These are phyloP conservation scores for Monomorium pharaonis DNA, from an alignment of 1,140 invertebrate genomes.

Conservation along the genomic window DNA sequence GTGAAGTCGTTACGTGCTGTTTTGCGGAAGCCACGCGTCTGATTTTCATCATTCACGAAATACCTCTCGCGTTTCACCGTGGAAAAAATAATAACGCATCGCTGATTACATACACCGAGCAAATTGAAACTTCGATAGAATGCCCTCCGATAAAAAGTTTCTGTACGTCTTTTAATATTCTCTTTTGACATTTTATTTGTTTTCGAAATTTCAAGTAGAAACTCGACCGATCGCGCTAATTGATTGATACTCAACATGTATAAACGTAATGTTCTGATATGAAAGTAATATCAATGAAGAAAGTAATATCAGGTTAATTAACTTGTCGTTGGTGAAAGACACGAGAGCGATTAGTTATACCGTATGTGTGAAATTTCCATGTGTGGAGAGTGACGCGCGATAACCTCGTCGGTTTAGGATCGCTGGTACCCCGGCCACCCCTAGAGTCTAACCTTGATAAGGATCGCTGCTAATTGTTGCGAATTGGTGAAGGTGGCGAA, in stretches of 20 bases:
- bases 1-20: conserved; percentile 46
- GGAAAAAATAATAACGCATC: conserved; percentile 20
- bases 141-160: background rate
- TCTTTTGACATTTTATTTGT: background rate
- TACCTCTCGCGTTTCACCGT: conserved; percentile 24
- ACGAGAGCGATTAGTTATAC: background rate
- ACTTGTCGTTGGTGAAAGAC: background rate
- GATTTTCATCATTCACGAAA: conserved; percentile 62
- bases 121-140: no score
- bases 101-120: background rate
- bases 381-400: background rate
- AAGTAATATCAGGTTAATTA: conserved; percentile 6
- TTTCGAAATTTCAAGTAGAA: background rate
- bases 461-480: conserved; percentile 84
- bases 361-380: background rate
- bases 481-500: conserved; percentile 83
- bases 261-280: background rate
- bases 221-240: background rate
- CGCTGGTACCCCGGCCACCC: conserved; percentile 58
- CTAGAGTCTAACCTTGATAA: conserved; percentile 79
- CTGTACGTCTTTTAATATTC: background rate
- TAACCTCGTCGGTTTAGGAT: conserved; percentile 63
- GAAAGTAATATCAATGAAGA: background rate
- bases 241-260: background rate
- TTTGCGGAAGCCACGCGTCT: conserved; percentile 62